Percentiles rank a stretch among this genome's conserved stretches.
Conservation (phyloP, 2,888 invertebrate species). For the Alloplasta piceator region DNA sequence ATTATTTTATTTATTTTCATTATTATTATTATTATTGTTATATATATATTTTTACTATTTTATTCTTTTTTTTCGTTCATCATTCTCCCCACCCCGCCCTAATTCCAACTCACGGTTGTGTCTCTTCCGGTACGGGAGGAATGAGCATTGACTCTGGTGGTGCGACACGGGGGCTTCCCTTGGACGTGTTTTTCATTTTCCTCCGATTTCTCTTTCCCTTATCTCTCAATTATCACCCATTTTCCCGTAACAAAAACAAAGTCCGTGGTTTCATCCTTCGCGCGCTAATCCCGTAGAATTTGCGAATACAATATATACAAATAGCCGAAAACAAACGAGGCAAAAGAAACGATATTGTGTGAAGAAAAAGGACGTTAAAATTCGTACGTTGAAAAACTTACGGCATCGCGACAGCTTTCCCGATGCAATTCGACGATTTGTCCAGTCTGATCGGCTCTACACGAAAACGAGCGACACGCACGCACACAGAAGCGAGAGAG, state of each 20-base stretch:
- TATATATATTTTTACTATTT: too few relatives aligned
- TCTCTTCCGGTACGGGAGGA: conserved; percentile 54
- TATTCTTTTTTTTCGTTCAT: too few relatives aligned
- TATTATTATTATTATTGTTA: too few relatives aligned
- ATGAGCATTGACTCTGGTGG: conserved; percentile 59
- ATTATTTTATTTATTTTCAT: too few relatives aligned
- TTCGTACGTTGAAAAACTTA: conserved; percentile 41
- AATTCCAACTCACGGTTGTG: conserved; percentile 31
- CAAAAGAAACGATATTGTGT: background rate
- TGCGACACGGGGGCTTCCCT: conserved; percentile 39
- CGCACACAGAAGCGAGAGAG: conserved; percentile 30
- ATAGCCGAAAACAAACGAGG: conserved; percentile 2
- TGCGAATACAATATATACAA: background rate
- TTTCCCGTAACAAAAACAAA: conserved; percentile 1
- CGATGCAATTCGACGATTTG: conserved; percentile 17
- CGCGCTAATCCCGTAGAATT: too few relatives aligned
- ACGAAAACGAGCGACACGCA: background rate
- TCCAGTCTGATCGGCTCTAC: background rate
- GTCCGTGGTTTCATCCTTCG: background rate
- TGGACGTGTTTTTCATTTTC: conserved; percentile 12
- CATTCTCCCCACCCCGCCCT: too few relatives aligned
- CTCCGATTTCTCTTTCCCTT: conserved; percentile 1
- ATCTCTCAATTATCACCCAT: background rate
- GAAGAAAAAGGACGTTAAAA: conserved; percentile 4
- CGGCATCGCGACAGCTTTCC: conserved; percentile 56